Conservation (phyloP, 2,113 vertebrate genomes). For the Mixornis gularis region DNA sequence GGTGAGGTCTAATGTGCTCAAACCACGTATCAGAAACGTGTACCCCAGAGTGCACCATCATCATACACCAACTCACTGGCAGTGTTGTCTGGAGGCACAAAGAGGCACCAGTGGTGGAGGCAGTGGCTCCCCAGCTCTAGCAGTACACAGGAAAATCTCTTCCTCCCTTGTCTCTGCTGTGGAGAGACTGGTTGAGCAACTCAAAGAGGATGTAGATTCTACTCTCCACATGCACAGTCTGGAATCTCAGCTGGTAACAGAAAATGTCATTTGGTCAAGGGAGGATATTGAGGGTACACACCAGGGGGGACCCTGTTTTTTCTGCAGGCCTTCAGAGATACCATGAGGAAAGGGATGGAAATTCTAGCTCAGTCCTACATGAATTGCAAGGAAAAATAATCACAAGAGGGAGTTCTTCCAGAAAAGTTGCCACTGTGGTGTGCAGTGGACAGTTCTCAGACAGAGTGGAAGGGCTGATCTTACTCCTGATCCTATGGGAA, state of each 20-base stretch:
- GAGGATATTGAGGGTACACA: neutral
- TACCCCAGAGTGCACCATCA: neutral
- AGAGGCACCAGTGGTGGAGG: neutral
- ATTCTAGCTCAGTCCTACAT: neutral
- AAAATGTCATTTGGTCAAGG: neutral
- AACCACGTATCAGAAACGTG: neutral
- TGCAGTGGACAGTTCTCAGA: neutral
- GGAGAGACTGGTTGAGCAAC: neutral
- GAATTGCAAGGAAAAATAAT: neutral
- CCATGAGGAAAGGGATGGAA: neutral
- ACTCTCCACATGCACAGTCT: fast-evolving
- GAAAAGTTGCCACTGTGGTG: fast-evolving
- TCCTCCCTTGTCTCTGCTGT: neutral
- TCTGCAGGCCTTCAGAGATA: neutral
- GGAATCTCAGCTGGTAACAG: neutral
- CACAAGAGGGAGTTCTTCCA: neutral
- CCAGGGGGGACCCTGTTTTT: neutral
- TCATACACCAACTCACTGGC: neutral
- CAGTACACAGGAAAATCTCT: neutral
- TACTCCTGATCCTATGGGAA: neutral
- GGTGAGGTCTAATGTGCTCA: neutral
- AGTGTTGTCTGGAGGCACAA: neutral
- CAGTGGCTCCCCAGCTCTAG: neutral
- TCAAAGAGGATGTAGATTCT: neutral
- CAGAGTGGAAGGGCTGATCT: neutral